Evolutionary conservation across 2,888 invertebrate species (phyloP).

Genomic region (Phragmatobia fuliginosa): DNA sequence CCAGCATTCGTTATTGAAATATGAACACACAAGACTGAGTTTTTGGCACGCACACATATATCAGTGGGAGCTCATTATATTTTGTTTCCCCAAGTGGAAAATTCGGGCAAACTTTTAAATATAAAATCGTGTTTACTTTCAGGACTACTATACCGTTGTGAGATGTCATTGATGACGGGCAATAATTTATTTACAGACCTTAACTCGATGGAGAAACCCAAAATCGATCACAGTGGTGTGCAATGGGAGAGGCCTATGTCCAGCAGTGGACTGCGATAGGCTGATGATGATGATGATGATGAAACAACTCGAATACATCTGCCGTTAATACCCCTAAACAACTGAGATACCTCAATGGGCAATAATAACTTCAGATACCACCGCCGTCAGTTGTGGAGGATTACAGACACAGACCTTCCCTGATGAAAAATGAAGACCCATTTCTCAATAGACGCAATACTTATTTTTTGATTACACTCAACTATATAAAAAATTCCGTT

Average conservation of each 20-base stretch:
- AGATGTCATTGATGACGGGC: background rate
- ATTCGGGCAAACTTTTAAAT: background rate
- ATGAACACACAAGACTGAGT: slow-evolving; percentile 50
- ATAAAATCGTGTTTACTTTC: background rate
- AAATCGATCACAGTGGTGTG: no score
- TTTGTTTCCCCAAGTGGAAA: background rate
- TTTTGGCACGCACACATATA: slow-evolving; percentile 59
- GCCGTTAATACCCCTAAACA: background rate
- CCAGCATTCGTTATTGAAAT: slow-evolving; percentile 57
- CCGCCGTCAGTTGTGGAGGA: background rate
- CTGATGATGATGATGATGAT: no score
- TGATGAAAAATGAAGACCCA: background rate
- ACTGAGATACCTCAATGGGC: no score
- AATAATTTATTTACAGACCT: background rate
- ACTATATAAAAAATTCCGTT: no score
- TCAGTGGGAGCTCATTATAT: slow-evolving; percentile 23
- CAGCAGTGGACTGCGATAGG: no score
- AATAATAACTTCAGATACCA: no score
- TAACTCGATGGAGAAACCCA: no score
- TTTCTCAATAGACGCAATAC: no score
- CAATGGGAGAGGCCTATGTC: no score
- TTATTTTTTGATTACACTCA: no score
- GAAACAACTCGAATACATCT: no score
- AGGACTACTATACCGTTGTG: background rate
- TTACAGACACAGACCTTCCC: background rate